Conservation (phyloP, 2,113 vertebrate genomes). For the Tragelaphus buxtoni region DNA sequence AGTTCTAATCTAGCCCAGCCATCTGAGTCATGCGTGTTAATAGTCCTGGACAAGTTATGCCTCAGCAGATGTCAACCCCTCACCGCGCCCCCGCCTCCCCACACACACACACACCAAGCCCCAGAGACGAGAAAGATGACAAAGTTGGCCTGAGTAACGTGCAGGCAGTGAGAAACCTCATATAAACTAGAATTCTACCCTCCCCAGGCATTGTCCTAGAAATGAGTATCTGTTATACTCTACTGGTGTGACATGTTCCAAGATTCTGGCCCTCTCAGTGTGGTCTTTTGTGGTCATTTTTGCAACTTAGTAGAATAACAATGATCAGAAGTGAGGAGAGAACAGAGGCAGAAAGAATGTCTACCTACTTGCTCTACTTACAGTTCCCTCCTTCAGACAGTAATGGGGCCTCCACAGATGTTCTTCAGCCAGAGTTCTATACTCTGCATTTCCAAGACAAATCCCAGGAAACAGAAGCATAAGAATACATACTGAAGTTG, state of each 20-base stretch:
- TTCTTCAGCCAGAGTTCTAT: neutral
- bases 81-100: too few relatives aligned
- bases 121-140: neutral
- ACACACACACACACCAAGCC: neutral
- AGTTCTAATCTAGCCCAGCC: neutral
- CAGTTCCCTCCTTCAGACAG: neutral
- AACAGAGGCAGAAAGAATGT: neutral
- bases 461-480: neutral
- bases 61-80: neutral
- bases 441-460: neutral
- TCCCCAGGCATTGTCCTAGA: neutral
- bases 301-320: neutral
- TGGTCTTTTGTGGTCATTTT: neutral
- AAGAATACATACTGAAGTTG: neutral
- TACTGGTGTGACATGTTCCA: neutral
- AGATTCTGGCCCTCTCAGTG: neutral
- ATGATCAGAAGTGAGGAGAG: neutral
- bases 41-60: neutral
- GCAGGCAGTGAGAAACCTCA: neutral
- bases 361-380: neutral
- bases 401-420: neutral
- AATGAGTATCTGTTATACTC: neutral
- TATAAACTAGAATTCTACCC: neutral
- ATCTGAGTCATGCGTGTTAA: neutral
- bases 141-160: neutral